Base-by-base conservation (phyloP, 2,113 vertebrate species). In the Poecile atricapillus region DNA sequence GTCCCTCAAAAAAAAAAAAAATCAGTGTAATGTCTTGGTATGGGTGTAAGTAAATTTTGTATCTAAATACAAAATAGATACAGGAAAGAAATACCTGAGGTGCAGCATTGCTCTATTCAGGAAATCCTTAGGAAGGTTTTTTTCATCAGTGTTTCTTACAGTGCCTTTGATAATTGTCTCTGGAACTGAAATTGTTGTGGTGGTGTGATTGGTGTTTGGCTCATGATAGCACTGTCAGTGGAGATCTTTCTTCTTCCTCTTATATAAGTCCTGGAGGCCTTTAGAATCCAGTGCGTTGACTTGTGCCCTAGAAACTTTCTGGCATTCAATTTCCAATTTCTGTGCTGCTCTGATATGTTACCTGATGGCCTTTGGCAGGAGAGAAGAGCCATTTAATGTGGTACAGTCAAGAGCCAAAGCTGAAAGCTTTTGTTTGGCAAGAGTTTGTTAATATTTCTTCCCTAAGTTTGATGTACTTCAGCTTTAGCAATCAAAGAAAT, bases 271-370 rank as follows among this genome's bases (percentile, higher is more conserved):
- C 43, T 0, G 0, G 76, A 63, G 94, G 24, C 65, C 94, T 92
- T 94, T 91, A 93, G 87, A 91, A 95, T 87, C 64, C 73, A 35
- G 89, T 69, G 60, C 65, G 4, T 94, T 95, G 91, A 75, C 91
- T 94, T 87, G 77, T 94, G 87, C 49, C 80, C 94, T 69, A 79
- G 80, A 96, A 95, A 91, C 22, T 1, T 44, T 71, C 8, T 92
- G 93, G 93, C 89, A n/a, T 27, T n/a, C 15, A 0, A 5, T 55
- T 88, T 53, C 31, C 50, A 41, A 7, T 63, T 77, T 81, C 68
- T 87, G 4, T 27, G 75, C 70, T 53, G 59, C 50, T 58, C 41
- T 22, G 53, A 59, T 53, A 4, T 69, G 75, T 30, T 83, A 47
- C 39, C 60, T 43, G 74, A 35, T 78, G 78, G 56, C 47, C 87